A percentile compares a stretch with the other conserved stretches of the same genome.
phyloP scores from a whole-genome alignment of 2,888 invertebrate species.

The Ellobium chinense region DNA sequence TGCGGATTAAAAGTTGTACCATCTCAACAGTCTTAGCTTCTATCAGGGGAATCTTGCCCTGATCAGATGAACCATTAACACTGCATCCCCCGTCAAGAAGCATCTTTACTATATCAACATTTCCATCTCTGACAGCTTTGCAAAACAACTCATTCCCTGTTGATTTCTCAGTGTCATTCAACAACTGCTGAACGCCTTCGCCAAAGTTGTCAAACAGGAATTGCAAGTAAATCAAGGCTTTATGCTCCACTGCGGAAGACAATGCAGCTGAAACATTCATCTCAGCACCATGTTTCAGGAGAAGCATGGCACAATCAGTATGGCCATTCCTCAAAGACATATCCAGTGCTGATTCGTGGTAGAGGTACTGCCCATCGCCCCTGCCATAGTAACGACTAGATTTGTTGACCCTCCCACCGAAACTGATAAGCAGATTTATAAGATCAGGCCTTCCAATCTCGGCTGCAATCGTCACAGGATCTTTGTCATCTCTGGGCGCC shows the following conservation, averaged over 20 bases:
- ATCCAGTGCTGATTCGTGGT: neutral
- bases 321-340: neutral
- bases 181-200: neutral
- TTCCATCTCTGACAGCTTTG: neutral
- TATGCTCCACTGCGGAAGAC: neutral
- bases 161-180: neutral
- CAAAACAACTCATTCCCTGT: neutral
- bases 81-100: neutral
- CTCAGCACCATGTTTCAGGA: neutral
- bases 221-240: neutral
- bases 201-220: conserved; percentile 1
- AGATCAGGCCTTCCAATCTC: conserved; percentile 1
- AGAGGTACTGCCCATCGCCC: too few species aligned
- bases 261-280: neutral
- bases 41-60: neutral
- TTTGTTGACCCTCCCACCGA: neutral
- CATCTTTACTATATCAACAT: neutral
- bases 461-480: neutral
- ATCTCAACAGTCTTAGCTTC: neutral
- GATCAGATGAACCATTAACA: neutral
- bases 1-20: neutral
- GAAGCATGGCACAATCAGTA: neutral
- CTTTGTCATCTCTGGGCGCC: too few species aligned
- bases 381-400: neutral
- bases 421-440: neutral